Evolutionary conservation across 2,113 vertebrate genomes (phyloP), one percentile per base, ranked within the genome.

Genomic region (Butastur rufipennis): DNA sequence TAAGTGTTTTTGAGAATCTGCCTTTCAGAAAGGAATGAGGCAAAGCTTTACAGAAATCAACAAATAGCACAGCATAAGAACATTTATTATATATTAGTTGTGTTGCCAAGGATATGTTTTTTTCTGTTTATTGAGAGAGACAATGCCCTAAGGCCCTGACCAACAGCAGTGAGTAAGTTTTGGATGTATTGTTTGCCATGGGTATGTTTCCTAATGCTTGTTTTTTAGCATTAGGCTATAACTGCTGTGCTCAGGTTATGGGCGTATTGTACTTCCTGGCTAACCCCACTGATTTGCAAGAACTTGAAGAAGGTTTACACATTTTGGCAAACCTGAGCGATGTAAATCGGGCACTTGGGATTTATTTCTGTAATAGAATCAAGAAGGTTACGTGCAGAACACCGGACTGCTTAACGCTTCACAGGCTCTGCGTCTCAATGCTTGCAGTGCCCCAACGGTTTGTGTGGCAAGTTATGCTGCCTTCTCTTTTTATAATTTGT

Each of bases 341-440:
- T 36, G 61, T 26, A 93, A 87, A 78, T 88, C 0, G 1, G 86
- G 48, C 68, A 45, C 58, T 95, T 45, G 88, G 70, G 93, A 85
- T 85, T 94, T 68, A 47, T 70, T 95, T 92, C 78, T 82, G 53
- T 86, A 86, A 92, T 29, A 61, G 78, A 81, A 85, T 82, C 86
- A 80, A 87, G 71, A 74, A 74, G 47, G 81, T 85, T 93, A 80
- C 1, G 2, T 94, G 93, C 58, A 52, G 74, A 95, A 16, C n/a
- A 36, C 16, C 1, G 6, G 19, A 23, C 53, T 88, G 32, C 70
- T 84, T 87, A 84, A 81, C 10, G 7, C 40, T 71, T 88, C 0
- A 0, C 59, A 93, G 66, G 47, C 63, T 95, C 36, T 58, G 31
- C 1, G 1, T 80, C 81, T 55, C 47, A 38, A 7, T 13, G 21